Base-by-base conservation (phyloP, 2,113 vertebrate genomes). In the Bubalus kerabau region DNA sequence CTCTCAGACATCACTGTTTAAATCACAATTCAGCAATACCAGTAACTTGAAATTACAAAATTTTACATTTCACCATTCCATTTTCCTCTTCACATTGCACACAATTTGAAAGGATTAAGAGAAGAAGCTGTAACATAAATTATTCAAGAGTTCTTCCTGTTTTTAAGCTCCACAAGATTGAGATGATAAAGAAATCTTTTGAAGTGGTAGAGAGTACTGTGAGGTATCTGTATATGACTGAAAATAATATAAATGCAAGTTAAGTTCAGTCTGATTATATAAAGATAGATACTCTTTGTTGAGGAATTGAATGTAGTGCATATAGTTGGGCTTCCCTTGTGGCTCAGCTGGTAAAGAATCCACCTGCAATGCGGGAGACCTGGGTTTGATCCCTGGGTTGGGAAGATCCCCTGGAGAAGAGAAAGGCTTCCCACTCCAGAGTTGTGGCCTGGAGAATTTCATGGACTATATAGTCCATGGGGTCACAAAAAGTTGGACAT, bases 21-120 rank as follows among this genome's bases (percentile, higher is more conserved):
- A 81, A 91, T 96, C 50, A 84, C 13, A 92, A 83, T 52, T 93
- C 46, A 91, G 17, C 48, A 91, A 32, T 56, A 96, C 89, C 82
- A 59, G 5, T 96, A 48, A 43, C 54, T 92, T 91, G 84, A 96
- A 87, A 94, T 95, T 78, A 67, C 7, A 74, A 91, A 94, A 85
- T 90, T 92, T 92, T 86, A 67, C 30, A 64, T 90, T 95, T 87
- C 23, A 15, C 52, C n/a, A 14, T 78, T 94, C 36, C 81, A 21
- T 90, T 94, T 97, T 87, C 80, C 54, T 92, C 50, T 87, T 96
- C 40, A 94, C 71, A 90, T 24, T 94, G 57, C 94, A 50, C 74
- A 84, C 43, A 87, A 2, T 91, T 87, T 83, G 60, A 96, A 80
- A 91, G 36, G 87, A 83, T 74, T 62, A 96, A 88, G 28, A 87